Evolutionary conservation across 1,140 invertebrate genomes (phyloP).

Genomic region (Lasaia peninsularis): DNA sequence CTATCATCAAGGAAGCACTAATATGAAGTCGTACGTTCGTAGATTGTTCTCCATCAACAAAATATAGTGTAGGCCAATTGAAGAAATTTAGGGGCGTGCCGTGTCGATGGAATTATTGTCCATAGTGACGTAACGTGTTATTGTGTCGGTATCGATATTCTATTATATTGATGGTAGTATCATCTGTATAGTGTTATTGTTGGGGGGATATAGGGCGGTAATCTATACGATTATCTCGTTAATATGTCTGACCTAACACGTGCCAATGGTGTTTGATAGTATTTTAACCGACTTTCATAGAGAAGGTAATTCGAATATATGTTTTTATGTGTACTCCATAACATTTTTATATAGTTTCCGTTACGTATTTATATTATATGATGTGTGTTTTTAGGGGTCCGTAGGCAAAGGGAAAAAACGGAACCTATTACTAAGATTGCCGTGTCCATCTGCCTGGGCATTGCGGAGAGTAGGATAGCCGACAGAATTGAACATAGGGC

Average conservation of each 20-base stretch:
- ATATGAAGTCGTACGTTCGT: not conserved
- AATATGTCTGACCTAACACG: conserved; percentile 1
- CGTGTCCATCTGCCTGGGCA: too few relatives aligned
- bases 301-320: too few relatives aligned
- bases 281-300: too few relatives aligned
- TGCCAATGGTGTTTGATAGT: not conserved
- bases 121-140: conserved; percentile 11
- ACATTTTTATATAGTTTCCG: too few relatives aligned
- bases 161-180: conserved; percentile 2
- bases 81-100: conserved; percentile 15
- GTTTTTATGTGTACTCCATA: too few relatives aligned
- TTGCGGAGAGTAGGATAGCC: too few relatives aligned
- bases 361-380: too few relatives aligned
- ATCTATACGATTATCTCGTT: conserved; percentile 4
- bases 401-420: too few relatives aligned
- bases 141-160: conserved; percentile 14
- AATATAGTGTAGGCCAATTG: conserved; percentile 13
- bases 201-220: conserved; percentile 4
- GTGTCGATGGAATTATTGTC: conserved; percentile 14
- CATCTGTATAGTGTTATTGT: conserved; percentile 9
- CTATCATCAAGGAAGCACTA: conserved; percentile 5
- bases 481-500: too few relatives aligned
- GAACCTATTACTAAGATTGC: too few relatives aligned
- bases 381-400: too few relatives aligned
- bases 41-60: conserved; percentile 9